A percentile compares a stretch with the other conserved stretches of the same genome.
These are phyloP conservation scores for Cyaniris semiargus DNA, from an alignment of 2,888 invertebrate genomes.

Conservation along the genomic window DNA sequence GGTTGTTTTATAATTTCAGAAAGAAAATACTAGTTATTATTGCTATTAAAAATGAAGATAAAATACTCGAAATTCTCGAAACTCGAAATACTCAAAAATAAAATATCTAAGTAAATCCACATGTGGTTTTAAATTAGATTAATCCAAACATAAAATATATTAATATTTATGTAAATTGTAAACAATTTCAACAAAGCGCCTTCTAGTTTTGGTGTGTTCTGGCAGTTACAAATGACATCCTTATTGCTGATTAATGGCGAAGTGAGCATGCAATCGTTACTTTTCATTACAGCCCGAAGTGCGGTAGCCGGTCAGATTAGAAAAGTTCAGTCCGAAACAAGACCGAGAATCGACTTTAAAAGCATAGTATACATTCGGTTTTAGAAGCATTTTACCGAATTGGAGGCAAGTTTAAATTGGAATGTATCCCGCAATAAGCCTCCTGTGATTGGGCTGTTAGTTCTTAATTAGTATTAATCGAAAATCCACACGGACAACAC, in stretches of 20 bases:
- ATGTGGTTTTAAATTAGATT: not conserved
- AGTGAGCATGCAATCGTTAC: constrained; percentile 78
- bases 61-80: no score
- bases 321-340: constrained; percentile 73
- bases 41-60: no score
- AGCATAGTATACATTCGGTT: constrained; percentile 75
- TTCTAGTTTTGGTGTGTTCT: not conserved
- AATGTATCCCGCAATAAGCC: constrained; percentile 79
- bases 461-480: constrained; percentile 80
- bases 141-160: not conserved
- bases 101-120: not conserved
- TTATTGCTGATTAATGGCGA: constrained; percentile 69
- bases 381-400: constrained; percentile 71
- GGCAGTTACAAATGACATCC: constrained; percentile 21
- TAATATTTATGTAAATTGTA: not conserved
- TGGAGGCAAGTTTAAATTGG: constrained; percentile 79
- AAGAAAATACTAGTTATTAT: no score
- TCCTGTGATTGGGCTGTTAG: constrained; percentile 78
- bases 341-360: constrained; percentile 79
- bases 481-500: constrained; percentile 59
- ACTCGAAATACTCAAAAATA: no score
- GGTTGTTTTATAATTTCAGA: no score
- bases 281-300: constrained; percentile 79
- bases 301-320: constrained; percentile 78
- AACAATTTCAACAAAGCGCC: not conserved